phyloP scores from a whole-genome alignment of 2,888 invertebrate genomes.

The Melipona bicolor region DNA sequence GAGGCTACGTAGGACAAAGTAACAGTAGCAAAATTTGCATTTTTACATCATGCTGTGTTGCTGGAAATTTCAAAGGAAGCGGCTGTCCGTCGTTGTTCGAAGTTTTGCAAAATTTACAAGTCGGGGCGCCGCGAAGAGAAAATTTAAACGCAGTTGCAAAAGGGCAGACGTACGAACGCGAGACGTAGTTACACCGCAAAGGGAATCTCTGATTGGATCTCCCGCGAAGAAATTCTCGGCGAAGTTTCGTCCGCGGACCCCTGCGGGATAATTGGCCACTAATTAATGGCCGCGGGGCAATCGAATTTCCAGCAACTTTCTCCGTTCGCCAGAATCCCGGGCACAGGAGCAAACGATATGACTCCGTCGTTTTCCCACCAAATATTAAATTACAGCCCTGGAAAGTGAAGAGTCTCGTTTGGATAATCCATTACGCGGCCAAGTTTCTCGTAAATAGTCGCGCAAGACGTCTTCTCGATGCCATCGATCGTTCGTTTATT shows the following conservation, averaged over 20 bases:
- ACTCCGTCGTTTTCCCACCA: conserved; percentile 24
- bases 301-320: conserved; percentile 65
- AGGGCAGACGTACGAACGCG: background rate
- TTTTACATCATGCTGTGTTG: background rate
- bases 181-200: conserved; percentile 5
- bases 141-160: background rate
- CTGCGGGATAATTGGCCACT: conserved; percentile 67
- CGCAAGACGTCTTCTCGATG: background rate
- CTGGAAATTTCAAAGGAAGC: background rate
- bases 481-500: too few relatives aligned
- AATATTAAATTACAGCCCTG: conserved; percentile 32
- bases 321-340: conserved; percentile 35
- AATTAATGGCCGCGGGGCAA: conserved; percentile 66
- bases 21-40: background rate
- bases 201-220: conserved; percentile 52
- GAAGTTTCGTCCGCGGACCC: conserved; percentile 45
- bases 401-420: conserved; percentile 24
- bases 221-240: conserved; percentile 58
- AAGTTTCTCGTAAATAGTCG: background rate
- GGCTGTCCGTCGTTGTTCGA: background rate
- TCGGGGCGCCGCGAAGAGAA: background rate
- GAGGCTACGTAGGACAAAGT: too few relatives aligned
- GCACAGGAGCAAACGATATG: conserved; percentile 33
- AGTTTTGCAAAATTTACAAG: background rate
- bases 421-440: background rate